Conservation (phyloP, 1,140 invertebrate genomes). For the Octopus sinensis region DNA sequence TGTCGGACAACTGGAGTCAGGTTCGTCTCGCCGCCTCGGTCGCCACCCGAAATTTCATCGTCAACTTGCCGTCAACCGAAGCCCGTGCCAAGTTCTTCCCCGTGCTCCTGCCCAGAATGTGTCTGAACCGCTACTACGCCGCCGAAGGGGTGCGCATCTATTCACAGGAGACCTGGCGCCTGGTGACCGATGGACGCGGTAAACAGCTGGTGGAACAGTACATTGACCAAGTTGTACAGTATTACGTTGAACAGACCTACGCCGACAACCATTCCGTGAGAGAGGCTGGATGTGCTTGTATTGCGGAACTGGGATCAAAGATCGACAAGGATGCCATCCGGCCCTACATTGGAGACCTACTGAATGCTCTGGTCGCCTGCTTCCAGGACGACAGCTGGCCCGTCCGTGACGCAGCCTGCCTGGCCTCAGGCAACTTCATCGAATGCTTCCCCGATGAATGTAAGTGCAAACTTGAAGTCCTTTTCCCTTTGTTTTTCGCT, state of each 20-base stretch:
- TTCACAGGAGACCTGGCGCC: conserved; percentile 64
- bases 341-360: conserved; percentile 55
- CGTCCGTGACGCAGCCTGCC: conserved; percentile 64
- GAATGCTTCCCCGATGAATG: conserved; percentile 61
- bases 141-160: conserved; percentile 64
- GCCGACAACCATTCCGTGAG: conserved; percentile 65
- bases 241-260: conserved; percentile 60
- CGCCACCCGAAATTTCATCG: conserved; percentile 61
- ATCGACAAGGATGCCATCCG: conserved; percentile 55
- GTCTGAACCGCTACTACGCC: conserved; percentile 65
- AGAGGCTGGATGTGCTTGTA: conserved; percentile 65
- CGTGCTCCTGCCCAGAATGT: conserved; percentile 61
- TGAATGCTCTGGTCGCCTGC: conserved; percentile 59
- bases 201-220: conserved; percentile 61
- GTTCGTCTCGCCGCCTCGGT: conserved; percentile 62
- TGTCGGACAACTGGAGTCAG: conserved; percentile 65
- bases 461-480: conserved; percentile 46
- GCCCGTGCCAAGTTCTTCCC: conserved; percentile 58
- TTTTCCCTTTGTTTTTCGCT: conserved; percentile 62
- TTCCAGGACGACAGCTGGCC: conserved; percentile 66
- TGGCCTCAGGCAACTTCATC: conserved; percentile 64
- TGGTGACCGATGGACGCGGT: conserved; percentile 58
- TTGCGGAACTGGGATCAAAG: conserved; percentile 63
- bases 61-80: conserved; percentile 56
- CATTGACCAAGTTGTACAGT: conserved; percentile 59